Conservation (phyloP, 2,888 invertebrate genomes). For the Eupithecia vulgata region DNA sequence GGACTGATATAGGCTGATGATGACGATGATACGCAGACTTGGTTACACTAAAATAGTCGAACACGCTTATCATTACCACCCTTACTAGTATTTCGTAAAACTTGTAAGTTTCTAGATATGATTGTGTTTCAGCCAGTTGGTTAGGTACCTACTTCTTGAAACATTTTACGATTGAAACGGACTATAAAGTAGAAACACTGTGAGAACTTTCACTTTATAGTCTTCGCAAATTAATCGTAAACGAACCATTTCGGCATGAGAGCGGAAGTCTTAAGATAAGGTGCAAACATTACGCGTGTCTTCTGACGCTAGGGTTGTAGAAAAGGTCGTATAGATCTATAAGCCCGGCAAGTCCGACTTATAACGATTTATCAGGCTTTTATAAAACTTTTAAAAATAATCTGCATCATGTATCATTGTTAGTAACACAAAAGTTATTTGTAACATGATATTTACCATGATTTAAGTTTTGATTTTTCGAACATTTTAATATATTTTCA, state of each 20-base stretch:
- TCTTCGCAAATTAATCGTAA: slow-evolving; percentile 35
- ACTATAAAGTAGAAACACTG: slow-evolving; percentile 13
- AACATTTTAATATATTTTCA: too few species aligned
- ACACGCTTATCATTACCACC: too few species aligned
- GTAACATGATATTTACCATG: too few species aligned
- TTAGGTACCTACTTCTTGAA: background rate
- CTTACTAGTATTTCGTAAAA: background rate
- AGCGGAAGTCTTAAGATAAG: slow-evolving; percentile 65
- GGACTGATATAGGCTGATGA: too few species aligned
- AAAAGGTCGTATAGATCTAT: slow-evolving; percentile 8
- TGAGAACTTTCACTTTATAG: slow-evolving; percentile 31
- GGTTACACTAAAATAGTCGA: too few species aligned
- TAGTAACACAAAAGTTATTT: background rate
- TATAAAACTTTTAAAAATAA: background rate
- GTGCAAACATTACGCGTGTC: slow-evolving; percentile 51
- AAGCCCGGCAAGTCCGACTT: background rate
- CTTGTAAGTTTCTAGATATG: background rate
- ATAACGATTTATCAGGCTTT: background rate
- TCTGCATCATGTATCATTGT: background rate
- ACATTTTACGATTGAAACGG: slow-evolving; percentile 2
- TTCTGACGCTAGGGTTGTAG: slow-evolving; percentile 14
- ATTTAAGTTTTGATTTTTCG: too few species aligned
- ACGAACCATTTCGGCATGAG: slow-evolving; percentile 38
- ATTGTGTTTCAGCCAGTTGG: background rate
- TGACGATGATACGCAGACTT: too few species aligned